Base-by-base conservation (phyloP, 2,888 invertebrate species). In the Orgyia antiqua region DNA sequence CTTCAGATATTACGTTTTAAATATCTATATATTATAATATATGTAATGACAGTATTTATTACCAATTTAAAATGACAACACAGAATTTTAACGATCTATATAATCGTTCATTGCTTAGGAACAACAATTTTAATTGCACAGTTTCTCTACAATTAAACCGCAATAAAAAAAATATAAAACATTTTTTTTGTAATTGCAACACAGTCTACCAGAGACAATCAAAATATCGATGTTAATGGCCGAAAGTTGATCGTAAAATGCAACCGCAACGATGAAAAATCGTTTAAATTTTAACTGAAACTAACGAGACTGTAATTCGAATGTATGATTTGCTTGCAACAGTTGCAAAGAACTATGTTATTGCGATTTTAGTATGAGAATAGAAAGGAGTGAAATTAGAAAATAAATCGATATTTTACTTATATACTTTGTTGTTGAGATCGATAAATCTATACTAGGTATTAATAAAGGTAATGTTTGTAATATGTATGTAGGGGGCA, bases 231-330 rank as follows among this genome's bases (percentile, higher is more conserved):
- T 55, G 53, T 62, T 72, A 69, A 73, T 67, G 53, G 66, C 62
- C 58, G 73, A 74, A 74, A 73, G 74, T 70, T 58, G 59, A 47
- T 50, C 21, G 53, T 53, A 63, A 58, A 51, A 64, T 65, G 58
- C 43, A 53, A 68, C 65, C 66, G 67, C 70, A 63, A 65, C 73
- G 60, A 51, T 55, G 46, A 65, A 59, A 50, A 60, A 56, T 62
- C n/a, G n/a, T n/a, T n/a, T n/a, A n/a, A n/a, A n/a, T n/a, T n/a
- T n/a, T n/a, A n/a, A n/a, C n/a, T n/a, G n/a, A n/a, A n/a, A n/a
- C n/a, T n/a, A n/a, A n/a, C n/a, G n/a, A n/a, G n/a, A n/a, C n/a
- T n/a, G n/a, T n/a, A n/a, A n/a, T n/a, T n/a, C n/a, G n/a, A n/a
- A n/a, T n/a, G n/a, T n/a, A n/a, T n/a, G n/a, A n/a, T n/a, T n/a